phyloP scores from a whole-genome alignment of 2,113 vertebrate genomes.

The Ariopsis seemanni region DNA sequence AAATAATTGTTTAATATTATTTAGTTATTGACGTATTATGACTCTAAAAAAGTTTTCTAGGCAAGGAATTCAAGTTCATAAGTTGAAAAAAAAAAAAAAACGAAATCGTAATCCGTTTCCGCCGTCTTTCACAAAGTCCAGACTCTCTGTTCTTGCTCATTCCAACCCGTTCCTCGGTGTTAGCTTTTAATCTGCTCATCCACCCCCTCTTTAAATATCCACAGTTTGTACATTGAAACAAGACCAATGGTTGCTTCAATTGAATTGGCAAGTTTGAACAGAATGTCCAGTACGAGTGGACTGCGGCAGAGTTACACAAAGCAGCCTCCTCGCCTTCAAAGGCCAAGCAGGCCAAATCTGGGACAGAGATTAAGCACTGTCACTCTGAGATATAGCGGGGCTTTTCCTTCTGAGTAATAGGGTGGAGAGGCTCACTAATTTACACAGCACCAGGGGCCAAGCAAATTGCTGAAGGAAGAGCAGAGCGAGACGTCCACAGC shows the following conservation, averaged over 20 bases:
- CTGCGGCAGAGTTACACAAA: conserved; percentile 66
- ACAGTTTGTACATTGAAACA: background rate
- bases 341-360: conserved; percentile 55
- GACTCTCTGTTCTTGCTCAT: conserved; percentile 11
- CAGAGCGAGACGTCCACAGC: conserved; percentile 29
- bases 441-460: conserved; percentile 52
- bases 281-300: conserved; percentile 61
- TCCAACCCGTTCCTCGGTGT: background rate
- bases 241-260: conserved; percentile 32
- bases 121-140: conserved; percentile 21
- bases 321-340: conserved; percentile 71
- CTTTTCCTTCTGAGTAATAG: conserved; percentile 57
- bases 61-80: background rate
- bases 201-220: conserved; percentile 5
- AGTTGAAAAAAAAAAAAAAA: background rate
- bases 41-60: background rate
- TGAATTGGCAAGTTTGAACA: conserved; percentile 54
- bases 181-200: conserved; percentile 14
- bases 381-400: conserved; percentile 58
- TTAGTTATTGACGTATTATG: background rate
- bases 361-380: conserved; percentile 56
- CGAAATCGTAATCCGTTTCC: background rate
- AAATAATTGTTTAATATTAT: background rate
- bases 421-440: conserved; percentile 51
- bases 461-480: conserved; percentile 51